Evolutionary conservation across 2,113 vertebrate species (phyloP).

Genomic region (Dipodomys stephensi): DNA sequence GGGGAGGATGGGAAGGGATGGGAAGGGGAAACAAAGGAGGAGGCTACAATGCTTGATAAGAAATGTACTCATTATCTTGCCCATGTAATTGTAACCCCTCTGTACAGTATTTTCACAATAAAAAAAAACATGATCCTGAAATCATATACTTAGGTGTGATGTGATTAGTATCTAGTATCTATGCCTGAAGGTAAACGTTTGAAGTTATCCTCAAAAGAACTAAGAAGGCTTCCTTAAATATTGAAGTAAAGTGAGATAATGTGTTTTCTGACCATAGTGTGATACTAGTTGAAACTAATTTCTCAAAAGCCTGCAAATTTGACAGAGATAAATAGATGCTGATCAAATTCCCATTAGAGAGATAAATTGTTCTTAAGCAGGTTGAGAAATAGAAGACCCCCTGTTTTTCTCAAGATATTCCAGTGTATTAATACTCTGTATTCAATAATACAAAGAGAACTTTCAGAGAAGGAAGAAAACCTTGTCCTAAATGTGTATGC

Average conservation of each 20-base stretch:
- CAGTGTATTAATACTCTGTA: neutral
- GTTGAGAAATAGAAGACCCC: constrained; percentile 48
- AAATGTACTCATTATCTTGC: too few species aligned
- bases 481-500: neutral
- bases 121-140: neutral
- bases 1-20: too few species aligned
- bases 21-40: too few species aligned
- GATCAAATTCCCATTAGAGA: constrained; percentile 61
- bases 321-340: constrained; percentile 66
- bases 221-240: neutral
- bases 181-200: neutral
- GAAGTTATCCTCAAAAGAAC: neutral
- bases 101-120: too few species aligned
- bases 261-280: constrained; percentile 57
- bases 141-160: neutral
- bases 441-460: neutral
- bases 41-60: too few species aligned
- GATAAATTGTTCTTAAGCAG: constrained; percentile 62
- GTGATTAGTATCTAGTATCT: constrained; percentile 4
- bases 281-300: constrained; percentile 61
- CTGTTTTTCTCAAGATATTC: neutral
- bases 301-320: constrained; percentile 65
- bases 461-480: constrained; percentile 4
- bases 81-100: too few species aligned
- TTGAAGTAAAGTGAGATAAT: constrained; percentile 43